Evolutionary conservation across 2,888 invertebrate genomes (phyloP), one percentile per base, ranked within the genome.

Genomic region (Druceiella hillmani): DNA sequence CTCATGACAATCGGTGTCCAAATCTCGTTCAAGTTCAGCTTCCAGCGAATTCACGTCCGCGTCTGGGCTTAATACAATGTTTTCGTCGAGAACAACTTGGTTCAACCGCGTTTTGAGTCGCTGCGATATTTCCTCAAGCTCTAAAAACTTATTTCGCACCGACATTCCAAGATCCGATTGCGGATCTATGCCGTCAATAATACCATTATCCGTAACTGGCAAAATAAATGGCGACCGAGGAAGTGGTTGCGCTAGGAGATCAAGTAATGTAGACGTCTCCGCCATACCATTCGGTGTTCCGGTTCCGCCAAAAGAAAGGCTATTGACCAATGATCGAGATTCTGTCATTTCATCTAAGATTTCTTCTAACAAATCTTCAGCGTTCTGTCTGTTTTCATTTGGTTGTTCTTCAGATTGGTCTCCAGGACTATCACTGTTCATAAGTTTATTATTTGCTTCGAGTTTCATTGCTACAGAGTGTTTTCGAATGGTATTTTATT

Each of bases 381-480:
- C 70, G 45, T 68, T 69, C 52, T 69, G 69, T 28, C 69, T 59
- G 32, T 67, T 64, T 42, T 68, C 68, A 25, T 63, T 59, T 5
- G 63, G 61, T 41, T 68, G 69, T 44, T 70, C 71, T 2, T 69
- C 62, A 9, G 35, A 30, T 2, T 13, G 20, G 15, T 17, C 22
- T 5, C 26, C 40, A 16, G 63, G 59, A 45, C 61, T 61, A 36
- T 68, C 68, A 48, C 59, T 66, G 48, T 63, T 66, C 46, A 68
- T 65, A 61, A 67, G 60, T 52, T 72, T 70, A 51, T 71, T 67
- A 55, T 72, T 71, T 9, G 71, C 68, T 46, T 72, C 72, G 40
- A 71, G 54, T 61, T 70, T 72, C 72, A 72, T 72, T 51, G 47
- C n/a, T n/a, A n/a, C n/a, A n/a, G n/a, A n/a, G n/a, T n/a, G n/a